A percentile compares a stretch with the other conserved stretches of the same genome.
phyloP scores from a whole-genome alignment of 2,113 vertebrate genomes.

The Poeciliopsis turrubarensis region DNA sequence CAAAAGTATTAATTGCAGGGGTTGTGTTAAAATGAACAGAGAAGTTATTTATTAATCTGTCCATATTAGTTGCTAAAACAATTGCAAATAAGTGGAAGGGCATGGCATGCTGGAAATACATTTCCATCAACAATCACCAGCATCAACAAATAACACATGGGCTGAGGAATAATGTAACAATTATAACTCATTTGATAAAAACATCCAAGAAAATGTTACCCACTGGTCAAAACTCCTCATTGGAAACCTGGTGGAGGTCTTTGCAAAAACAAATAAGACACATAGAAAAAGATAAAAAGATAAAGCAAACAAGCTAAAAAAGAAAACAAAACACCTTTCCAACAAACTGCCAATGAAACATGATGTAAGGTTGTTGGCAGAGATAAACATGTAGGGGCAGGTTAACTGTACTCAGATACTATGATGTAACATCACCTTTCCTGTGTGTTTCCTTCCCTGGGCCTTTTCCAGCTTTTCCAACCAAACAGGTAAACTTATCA shows the following conservation, averaged over 20 bases:
- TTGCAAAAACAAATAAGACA: background rate
- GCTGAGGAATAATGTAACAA: too few species aligned
- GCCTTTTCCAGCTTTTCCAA: background rate
- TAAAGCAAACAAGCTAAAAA: background rate
- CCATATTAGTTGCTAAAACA: too few species aligned
- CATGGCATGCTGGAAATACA: too few species aligned
- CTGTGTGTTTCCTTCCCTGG: too few species aligned
- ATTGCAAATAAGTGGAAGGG: too few species aligned
- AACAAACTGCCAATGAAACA: background rate
- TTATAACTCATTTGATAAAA: too few species aligned
- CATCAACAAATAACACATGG: too few species aligned
- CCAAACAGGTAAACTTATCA: background rate
- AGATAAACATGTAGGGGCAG: background rate
- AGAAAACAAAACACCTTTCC: background rate
- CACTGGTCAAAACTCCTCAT: background rate
- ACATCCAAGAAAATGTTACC: too few species aligned
- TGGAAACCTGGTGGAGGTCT: background rate
- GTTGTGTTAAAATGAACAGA: too few species aligned
- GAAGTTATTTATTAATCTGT: too few species aligned
- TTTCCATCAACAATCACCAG: too few species aligned
- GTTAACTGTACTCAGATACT: background rate
- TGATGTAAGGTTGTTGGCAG: background rate
- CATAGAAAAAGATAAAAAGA: background rate
- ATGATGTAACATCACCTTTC: background rate
- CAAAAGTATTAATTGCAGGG: too few species aligned